These are phyloP conservation scores for Neostethus bicornis DNA, from an alignment of 2,797 vertebrate genomes.

Conservation along the genomic window DNA sequence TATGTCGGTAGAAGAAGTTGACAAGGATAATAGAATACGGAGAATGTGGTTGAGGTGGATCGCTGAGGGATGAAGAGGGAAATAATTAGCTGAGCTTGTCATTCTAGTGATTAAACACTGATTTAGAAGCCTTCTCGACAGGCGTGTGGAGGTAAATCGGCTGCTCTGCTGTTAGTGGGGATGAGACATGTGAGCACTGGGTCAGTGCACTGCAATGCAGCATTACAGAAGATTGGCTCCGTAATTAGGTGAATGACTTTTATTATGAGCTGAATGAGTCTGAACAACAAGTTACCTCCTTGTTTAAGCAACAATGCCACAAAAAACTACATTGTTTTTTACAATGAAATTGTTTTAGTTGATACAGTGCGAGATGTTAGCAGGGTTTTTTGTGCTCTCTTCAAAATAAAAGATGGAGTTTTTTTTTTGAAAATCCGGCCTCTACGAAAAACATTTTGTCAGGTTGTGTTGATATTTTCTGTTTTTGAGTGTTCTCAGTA, in stretches of 20 bases:
- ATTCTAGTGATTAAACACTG: conserved; percentile 73
- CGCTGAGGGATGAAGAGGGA: conserved; percentile 19
- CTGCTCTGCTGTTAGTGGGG: conserved; percentile 38
- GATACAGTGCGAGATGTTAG: conserved; percentile 10
- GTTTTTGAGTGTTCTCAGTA: conserved; percentile 25
- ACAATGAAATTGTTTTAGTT: conserved; percentile 32
- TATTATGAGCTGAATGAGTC: conserved; percentile 25
- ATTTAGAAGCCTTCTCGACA: conserved; percentile 65
- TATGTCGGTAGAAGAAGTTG: conserved; percentile 37
- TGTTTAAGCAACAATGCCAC: conserved; percentile 14
- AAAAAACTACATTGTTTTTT: not conserved
- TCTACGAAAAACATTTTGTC: conserved; percentile 22
- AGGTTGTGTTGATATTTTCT: conserved; percentile 14
- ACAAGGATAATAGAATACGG: conserved; percentile 31
- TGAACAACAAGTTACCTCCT: not conserved
- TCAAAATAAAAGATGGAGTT: conserved; percentile 32
- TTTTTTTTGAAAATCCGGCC: not conserved
- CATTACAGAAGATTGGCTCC: conserved; percentile 15
- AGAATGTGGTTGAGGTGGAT: conserved; percentile 51
- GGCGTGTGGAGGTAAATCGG: conserved; percentile 54
- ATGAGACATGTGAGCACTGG: conserved; percentile 48
- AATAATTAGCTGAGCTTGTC: conserved; percentile 71
- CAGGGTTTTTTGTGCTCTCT: conserved; percentile 29
- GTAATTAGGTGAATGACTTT: conserved; percentile 21
- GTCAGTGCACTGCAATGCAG: conserved; percentile 56